Evolutionary conservation across 1,140 invertebrate genomes (phyloP).

Genomic region (Nasonia vitripennis): DNA sequence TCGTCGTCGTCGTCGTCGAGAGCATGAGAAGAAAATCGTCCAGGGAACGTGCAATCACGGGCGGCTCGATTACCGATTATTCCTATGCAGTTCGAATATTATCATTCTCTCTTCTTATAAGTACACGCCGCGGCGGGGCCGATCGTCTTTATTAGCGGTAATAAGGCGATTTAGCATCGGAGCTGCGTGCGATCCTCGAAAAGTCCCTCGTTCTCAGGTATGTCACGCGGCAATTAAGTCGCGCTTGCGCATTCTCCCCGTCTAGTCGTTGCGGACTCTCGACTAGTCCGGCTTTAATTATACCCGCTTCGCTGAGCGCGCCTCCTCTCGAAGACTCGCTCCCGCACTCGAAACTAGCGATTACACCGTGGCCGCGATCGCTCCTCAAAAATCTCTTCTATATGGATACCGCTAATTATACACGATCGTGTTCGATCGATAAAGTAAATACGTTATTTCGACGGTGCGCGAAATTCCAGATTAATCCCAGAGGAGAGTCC

Average conservation of each 20-base stretch:
- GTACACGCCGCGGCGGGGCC: background rate
- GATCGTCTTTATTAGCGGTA: constrained; percentile 46
- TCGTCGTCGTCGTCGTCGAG: too few species aligned
- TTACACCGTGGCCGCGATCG: background rate
- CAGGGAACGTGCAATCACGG: background rate
- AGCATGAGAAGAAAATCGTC: too few species aligned
- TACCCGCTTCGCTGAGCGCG: background rate
- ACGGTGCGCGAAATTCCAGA: too few species aligned
- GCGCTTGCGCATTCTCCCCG: background rate
- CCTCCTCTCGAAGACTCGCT: background rate
- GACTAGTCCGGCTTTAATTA: constrained; percentile 15
- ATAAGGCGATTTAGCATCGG: constrained; percentile 48
- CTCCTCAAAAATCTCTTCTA: background rate
- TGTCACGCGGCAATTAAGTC: constrained; percentile 48
- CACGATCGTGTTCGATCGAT: background rate
- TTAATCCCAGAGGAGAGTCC: too few species aligned
- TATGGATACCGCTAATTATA: background rate
- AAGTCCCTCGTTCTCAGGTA: constrained; percentile 46
- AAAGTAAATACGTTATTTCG: too few species aligned
- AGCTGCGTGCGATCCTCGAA: constrained; percentile 31
- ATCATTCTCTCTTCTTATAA: background rate
- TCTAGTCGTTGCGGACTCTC: background rate
- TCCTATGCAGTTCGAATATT: constrained; percentile 29
- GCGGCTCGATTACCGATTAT: constrained; percentile 36
- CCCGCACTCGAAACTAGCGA: background rate